Conservation (phyloP, 2,797 vertebrate species). For the Cercopithecus petaurista region DNA sequence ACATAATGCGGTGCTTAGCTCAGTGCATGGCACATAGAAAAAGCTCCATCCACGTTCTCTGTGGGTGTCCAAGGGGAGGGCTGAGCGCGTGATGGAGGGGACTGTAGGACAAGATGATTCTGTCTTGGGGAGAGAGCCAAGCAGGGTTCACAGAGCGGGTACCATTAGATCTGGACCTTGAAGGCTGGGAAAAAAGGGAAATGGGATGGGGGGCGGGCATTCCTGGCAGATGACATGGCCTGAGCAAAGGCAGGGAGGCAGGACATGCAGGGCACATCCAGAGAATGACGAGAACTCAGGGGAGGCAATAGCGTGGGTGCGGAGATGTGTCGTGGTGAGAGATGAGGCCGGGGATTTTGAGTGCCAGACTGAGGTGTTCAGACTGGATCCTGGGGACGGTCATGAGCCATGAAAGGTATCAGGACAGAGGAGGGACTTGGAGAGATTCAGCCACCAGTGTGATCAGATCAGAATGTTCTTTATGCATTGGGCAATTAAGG, state of each 20-base stretch:
- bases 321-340: background rate
- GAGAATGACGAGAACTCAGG: background rate
- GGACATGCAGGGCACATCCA: background rate
- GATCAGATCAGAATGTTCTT: background rate
- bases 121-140: background rate
- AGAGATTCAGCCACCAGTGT: background rate
- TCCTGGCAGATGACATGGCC: background rate
- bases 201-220: background rate
- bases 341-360: background rate
- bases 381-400: background rate
- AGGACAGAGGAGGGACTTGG: background rate
- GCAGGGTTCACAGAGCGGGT: background rate
- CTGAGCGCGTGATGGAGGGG: accelerated
- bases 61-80: background rate
- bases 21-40: background rate
- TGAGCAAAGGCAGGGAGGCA: background rate
- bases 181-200: background rate
- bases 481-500: background rate
- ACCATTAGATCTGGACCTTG: background rate
- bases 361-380: background rate
- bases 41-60: background rate
- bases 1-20: background rate
- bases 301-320: background rate
- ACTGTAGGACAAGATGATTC: background rate
- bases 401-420: background rate